These are phyloP conservation scores for Ictidomys tridecemlineatus DNA, from an alignment of 2,113 vertebrate genomes.

Conservation along the genomic window DNA sequence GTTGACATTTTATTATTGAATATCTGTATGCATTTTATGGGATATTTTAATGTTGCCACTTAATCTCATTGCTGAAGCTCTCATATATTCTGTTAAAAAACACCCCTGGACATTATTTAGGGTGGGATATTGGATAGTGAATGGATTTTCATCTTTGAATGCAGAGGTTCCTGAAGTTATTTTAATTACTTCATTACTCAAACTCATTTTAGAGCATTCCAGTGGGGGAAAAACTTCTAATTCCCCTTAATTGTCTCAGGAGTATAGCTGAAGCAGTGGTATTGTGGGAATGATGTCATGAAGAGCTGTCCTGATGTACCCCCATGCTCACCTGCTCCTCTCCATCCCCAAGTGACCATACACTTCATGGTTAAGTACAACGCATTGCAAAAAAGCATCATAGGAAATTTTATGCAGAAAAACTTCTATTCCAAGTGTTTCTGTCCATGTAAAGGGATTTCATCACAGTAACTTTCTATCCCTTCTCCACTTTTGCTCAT, in stretches of 20 bases:
- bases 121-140: not conserved
- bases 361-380: not conserved
- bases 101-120: slow-evolving; percentile 9
- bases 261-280: not conserved
- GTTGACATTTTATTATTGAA: slow-evolving; percentile 47
- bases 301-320: not conserved
- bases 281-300: not conserved
- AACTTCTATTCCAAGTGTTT: not conserved
- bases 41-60: slow-evolving; percentile 42
- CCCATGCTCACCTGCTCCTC: not conserved
- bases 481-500: not conserved
- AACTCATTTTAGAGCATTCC: not conserved
- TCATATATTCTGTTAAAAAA: not conserved
- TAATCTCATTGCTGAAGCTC: not conserved
- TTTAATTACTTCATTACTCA: not conserved
- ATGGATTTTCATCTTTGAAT: not conserved
- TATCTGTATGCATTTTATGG: slow-evolving; percentile 2
- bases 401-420: not conserved
- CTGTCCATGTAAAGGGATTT: not conserved
- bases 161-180: not conserved
- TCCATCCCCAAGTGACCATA: not conserved
- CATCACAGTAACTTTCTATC: not conserved
- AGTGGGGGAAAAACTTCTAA: not conserved
- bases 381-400: not conserved
- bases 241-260: not conserved